Percentiles rank a stretch among this genome's conserved stretches.
phyloP scores from a whole-genome alignment of 1,140 invertebrate genomes.

The Formica exsecta region DNA sequence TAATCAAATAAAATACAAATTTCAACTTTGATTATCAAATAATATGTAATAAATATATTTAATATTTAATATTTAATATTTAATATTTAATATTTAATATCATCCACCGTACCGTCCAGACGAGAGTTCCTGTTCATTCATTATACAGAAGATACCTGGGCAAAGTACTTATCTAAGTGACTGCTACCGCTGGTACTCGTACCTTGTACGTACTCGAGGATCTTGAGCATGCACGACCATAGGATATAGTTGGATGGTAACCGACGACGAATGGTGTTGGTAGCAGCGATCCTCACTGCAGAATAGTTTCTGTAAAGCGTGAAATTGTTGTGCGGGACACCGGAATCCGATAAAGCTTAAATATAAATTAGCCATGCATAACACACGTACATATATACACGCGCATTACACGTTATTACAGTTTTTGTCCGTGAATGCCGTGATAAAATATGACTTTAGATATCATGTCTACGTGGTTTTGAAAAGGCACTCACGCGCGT shows the following conservation, averaged over 20 bases:
- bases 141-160: slow-evolving; percentile 41
- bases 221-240: slow-evolving; percentile 52
- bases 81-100: no score
- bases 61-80: not conserved
- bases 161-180: slow-evolving; percentile 60
- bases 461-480: not conserved
- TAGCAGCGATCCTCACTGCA: slow-evolving; percentile 34
- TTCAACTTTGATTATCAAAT: not conserved
- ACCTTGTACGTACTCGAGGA: slow-evolving; percentile 39
- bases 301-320: slow-evolving; percentile 81
- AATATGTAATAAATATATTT: not conserved
- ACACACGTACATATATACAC: slow-evolving; percentile 26
- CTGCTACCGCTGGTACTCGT: slow-evolving; percentile 27
- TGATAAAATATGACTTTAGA: not conserved
- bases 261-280: slow-evolving; percentile 32
- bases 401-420: not conserved
- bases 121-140: slow-evolving; percentile 43
- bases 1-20: not conserved
- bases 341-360: slow-evolving; percentile 84
- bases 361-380: slow-evolving; percentile 82
- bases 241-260: slow-evolving; percentile 63
- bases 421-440: not conserved
- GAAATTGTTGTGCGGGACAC: slow-evolving; percentile 83
- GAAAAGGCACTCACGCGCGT: not conserved
- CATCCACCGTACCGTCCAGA: slow-evolving; percentile 17